Evolutionary conservation across 2,888 invertebrate genomes (phyloP).

Genomic region (Pyrocoelia pectoralis): DNA sequence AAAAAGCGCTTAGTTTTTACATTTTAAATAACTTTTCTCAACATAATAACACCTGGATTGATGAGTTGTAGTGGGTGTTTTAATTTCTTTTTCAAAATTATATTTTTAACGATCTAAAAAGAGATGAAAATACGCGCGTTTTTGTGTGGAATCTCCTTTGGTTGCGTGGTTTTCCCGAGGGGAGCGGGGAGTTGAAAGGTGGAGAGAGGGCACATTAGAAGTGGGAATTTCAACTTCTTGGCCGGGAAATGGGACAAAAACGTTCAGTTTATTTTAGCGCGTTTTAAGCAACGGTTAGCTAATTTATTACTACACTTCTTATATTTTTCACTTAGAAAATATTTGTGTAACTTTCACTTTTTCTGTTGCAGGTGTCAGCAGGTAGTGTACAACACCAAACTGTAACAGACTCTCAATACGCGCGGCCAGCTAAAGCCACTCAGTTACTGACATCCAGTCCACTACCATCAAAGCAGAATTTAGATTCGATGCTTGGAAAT

Average conservation of each 20-base stretch:
- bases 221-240: constrained; percentile 42
- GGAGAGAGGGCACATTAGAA: constrained; percentile 43
- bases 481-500: constrained; percentile 87
- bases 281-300: constrained; percentile 24
- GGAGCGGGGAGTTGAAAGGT: constrained; percentile 12
- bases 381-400: constrained; percentile 70
- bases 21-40: constrained; percentile 10
- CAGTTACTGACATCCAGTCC: constrained; percentile 48
- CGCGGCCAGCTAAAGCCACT: constrained; percentile 67
- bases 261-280: constrained; percentile 30
- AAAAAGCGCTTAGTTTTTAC: neutral
- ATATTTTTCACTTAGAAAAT: constrained; percentile 1
- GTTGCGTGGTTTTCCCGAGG: constrained; percentile 33
- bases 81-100: constrained; percentile 9
- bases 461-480: constrained; percentile 61
- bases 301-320: constrained; percentile 10
- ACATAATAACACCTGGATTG: constrained; percentile 15
- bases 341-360: neutral
- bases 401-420: constrained; percentile 74
- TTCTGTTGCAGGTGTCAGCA: constrained; percentile 66
- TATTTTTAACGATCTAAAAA: constrained; percentile 4
- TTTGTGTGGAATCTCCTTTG: constrained; percentile 27
- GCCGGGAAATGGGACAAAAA: constrained; percentile 35
- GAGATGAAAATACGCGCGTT: constrained; percentile 9
- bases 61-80: neutral